These are phyloP conservation scores for Aurelia aurita DNA, from an alignment of 30 jellyfish, hydroid and myxozoan species.

Conservation along the genomic window DNA sequence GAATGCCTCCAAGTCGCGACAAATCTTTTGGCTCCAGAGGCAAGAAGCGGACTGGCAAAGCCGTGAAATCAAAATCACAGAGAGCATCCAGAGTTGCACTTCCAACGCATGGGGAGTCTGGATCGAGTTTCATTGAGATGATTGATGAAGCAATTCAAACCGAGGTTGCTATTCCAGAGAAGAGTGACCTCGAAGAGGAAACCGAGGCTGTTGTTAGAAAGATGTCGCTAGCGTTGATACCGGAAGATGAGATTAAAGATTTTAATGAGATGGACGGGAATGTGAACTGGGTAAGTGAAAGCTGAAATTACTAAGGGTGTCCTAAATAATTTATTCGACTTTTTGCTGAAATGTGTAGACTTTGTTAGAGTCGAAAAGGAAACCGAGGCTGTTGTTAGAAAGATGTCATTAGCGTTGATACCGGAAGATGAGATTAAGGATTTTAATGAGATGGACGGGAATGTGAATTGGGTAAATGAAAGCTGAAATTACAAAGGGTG, in stretches of 20 bases:
- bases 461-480: conserved; percentile 43
- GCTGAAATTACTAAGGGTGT: too few relatives aligned
- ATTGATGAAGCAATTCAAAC: conserved; percentile 66
- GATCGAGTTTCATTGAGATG: conserved; percentile 26
- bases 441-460: conserved; percentile 19
- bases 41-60: conserved; percentile 48
- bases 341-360: too few relatives aligned
- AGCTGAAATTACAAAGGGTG: too few relatives aligned
- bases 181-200: conserved; percentile 11
- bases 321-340: too few relatives aligned
- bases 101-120: conserved; percentile 24
- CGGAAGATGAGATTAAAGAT: conserved; percentile 40
- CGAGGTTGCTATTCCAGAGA: conserved; percentile 55
- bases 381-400: conserved; percentile 29
- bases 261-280: conserved; percentile 21
- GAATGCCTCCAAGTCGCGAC: conserved; percentile 62
- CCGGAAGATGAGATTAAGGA: conserved; percentile 47
- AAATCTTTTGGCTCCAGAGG: conserved; percentile 48
- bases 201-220: conserved; percentile 29
- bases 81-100: conserved; percentile 19
- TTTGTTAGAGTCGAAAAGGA: too few relatives aligned
- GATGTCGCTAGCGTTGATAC: conserved; percentile 25
- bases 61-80: conserved; percentile 14
- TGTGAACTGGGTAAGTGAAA: conserved; percentile 45
- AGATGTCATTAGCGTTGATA: conserved; percentile 22